phyloP scores from a whole-genome alignment of 1,140 invertebrate species.

The Protaetia brevitarsis region DNA sequence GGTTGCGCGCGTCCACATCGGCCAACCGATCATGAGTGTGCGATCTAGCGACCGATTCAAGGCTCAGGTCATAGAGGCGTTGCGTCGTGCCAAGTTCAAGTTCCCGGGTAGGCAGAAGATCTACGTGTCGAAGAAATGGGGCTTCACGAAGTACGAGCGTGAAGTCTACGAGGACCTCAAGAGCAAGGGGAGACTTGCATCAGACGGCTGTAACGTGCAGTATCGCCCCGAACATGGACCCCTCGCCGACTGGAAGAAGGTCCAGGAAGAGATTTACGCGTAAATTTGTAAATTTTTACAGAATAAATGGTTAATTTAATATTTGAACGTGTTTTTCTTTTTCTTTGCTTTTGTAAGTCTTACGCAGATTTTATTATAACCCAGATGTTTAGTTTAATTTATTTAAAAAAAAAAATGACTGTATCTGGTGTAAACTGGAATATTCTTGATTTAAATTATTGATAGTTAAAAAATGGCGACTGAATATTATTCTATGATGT shows the following conservation, averaged over 20 bases:
- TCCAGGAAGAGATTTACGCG: slow-evolving; percentile 55
- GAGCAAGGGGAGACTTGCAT: slow-evolving; percentile 74
- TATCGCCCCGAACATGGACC: slow-evolving; percentile 92
- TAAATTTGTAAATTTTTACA: slow-evolving; percentile 16
- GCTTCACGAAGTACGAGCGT: slow-evolving; percentile 96
- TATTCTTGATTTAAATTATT: too few species aligned
- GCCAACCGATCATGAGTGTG: slow-evolving; percentile 98
- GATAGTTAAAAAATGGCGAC: too few species aligned
- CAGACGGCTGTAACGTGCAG: slow-evolving; percentile 93
- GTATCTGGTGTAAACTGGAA: too few species aligned
- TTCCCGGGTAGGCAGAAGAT: slow-evolving; percentile 99
- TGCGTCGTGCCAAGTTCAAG: slow-evolving; percentile 95
- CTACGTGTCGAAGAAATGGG: slow-evolving; percentile 96
- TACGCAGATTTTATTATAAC: too few species aligned
- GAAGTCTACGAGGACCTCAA: slow-evolving; percentile 86
- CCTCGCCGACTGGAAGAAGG: slow-evolving; percentile 82
- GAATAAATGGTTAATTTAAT: slow-evolving; percentile 2
- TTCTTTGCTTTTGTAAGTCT: too few species aligned
- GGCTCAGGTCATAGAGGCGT: slow-evolving; percentile 59
- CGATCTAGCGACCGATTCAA: slow-evolving; percentile 93
- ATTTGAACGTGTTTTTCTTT: not conserved
- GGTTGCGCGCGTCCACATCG: slow-evolving; percentile 95
- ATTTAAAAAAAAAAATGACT: too few species aligned
- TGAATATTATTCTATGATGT: too few species aligned
- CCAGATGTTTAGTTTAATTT: too few species aligned